Evolutionary conservation across 2,113 vertebrate genomes (phyloP), one percentile per base, ranked within the genome.

Genomic region (Zosterops borbonicus): DNA sequence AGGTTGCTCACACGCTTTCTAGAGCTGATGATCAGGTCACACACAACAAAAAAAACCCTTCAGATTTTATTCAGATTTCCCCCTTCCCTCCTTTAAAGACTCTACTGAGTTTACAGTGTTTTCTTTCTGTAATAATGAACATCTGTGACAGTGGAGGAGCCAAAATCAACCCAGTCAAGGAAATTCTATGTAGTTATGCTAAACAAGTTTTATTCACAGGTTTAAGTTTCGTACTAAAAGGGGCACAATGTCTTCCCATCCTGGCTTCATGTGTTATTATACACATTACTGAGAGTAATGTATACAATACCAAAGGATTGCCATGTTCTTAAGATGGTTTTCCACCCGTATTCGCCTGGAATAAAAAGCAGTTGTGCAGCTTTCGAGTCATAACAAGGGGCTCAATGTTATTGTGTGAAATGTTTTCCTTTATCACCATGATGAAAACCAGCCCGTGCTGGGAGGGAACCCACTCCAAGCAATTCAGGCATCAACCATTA

Each of bases 101-200:
- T 93, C 22, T 12, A 13, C 70, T 93, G 94, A 75, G 74, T 70
- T 67, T 80, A 91, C 63, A 31, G 52, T 89, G 69, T 90, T 96
- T 97, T 94, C 62, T 12, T 95, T 94, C 67, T 46, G 59, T 96
- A 97, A 97, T 87, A 91, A 91, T 92, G 90, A 98, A 97, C 96
- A 98, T 97, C 95, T 98, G 97, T 75, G 87, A 94, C 59, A 91
- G 53, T 14, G 16, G 25, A 63, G 69, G 87, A 81, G 97, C 96
- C 98, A 98, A 97, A 97, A 92, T 74, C 97, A 97, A 97, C 90
- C 83, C 60, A 89, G 92, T 77, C 85, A 97, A 96, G 95, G 92
- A 95, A 94, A 98, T 95, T 95, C 87, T 96, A 31, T 76, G 92
- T 46, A 87, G 49, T 83, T 96, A 90, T 53, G 83, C 76, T 97